Base-by-base conservation (phyloP, 2,888 invertebrate species). In the Sicus ferrugineus region DNA sequence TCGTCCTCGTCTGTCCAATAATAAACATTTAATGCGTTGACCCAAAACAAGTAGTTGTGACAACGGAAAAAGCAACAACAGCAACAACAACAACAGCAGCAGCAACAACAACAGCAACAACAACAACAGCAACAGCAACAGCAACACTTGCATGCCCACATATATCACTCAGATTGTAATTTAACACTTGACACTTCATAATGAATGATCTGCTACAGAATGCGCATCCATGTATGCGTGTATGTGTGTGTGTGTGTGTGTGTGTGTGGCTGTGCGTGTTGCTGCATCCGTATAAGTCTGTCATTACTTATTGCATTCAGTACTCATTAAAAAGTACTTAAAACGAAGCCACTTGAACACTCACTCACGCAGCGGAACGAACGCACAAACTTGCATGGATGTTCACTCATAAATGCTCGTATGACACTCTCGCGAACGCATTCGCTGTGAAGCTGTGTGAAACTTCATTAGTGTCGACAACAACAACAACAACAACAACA, bases 321-420 rank as follows among this genome's bases (percentile, higher is more conserved):
- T 71, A 70, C 74, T 74, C 74, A 74, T 74, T 74, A 73, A 74
- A 72, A 72, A 34, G 58, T 67, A 67, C 67, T 70, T 70, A 58
- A 70, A 66, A 67, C 61, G 67, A 50, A 54, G 26, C 58, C 52
- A 59, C 59, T 65, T 52, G 42, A 69, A 59, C 31, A 69, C 67
- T 66, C 46, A 48, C 11, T 58, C 42, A 42, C 62, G 42, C 48
- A 31, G 28, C 6, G 14, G 28, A 11, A 14, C 16, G 21, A 14
- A 46, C 7, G 34, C 26, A 11, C 23, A 46, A 14, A 21, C 62
- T 42, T n/a, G 11, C 28, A 2, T 3, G 11, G 2, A 26, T 14
- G 3, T 19, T 21, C 9, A 34, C 59, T 34, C 34, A n/a, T 19
- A 21, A 6, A 19, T 14, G 38, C 19, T 2, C 14, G 26, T 16